Evolutionary conservation across 2,888 invertebrate genomes (phyloP).

Genomic region (Coecobrya sp.): DNA sequence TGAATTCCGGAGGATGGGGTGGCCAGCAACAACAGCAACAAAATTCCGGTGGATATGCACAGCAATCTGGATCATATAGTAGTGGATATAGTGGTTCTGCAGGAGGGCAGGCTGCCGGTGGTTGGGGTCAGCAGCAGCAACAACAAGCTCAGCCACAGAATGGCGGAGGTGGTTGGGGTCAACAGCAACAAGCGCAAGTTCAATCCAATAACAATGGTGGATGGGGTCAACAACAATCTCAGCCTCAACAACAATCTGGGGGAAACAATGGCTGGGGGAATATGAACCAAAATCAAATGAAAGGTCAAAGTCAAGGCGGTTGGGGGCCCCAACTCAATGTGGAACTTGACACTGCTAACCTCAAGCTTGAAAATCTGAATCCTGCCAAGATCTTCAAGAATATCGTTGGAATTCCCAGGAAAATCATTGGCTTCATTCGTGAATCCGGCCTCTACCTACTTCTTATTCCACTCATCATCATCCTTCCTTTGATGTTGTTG

Average conservation of each 20-base stretch:
- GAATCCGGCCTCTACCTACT: conserved; percentile 80
- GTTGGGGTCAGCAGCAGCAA: conserved; percentile 1
- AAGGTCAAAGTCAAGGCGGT: conserved; percentile 22
- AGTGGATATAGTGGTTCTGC: conserved; percentile 19
- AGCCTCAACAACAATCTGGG: neutral
- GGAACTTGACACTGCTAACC: conserved; percentile 61
- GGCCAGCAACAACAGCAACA: conserved; percentile 37
- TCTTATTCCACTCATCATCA: conserved; percentile 75
- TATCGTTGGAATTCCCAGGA: conserved; percentile 63
- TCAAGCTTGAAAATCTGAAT: conserved; percentile 47
- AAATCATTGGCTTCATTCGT: conserved; percentile 63
- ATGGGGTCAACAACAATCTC: conserved; percentile 65
- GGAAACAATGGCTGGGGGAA: conserved; percentile 57
- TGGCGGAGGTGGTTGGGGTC: conserved; percentile 66
- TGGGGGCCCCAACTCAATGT: conserved; percentile 59
- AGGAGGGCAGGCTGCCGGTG: neutral
- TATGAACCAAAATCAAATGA: conserved; percentile 59
- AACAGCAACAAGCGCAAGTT: conserved; percentile 46
- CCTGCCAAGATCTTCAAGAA: conserved; percentile 60
- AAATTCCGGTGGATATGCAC: conserved; percentile 48
- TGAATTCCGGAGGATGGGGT: conserved; percentile 69
- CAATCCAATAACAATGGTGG: conserved; percentile 49
- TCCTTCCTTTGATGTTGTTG: conserved; percentile 73
- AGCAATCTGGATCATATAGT: conserved; percentile 48
- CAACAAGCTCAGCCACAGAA: neutral